Evolutionary conservation across 2,888 invertebrate genomes (phyloP).

Genomic region (Leptogaster cylindrica): DNA sequence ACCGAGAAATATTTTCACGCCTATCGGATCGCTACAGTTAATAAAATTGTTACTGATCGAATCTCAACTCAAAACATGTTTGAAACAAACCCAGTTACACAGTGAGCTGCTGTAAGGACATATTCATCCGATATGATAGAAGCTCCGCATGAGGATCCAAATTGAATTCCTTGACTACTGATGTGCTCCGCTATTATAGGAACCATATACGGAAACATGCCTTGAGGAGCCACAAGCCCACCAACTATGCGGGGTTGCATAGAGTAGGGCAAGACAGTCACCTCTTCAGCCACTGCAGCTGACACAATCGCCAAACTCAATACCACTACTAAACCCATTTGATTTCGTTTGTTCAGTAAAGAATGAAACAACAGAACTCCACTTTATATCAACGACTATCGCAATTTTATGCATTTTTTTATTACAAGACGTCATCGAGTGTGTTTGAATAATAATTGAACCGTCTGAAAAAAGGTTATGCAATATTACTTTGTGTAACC

Average conservation of each 20-base stretch:
- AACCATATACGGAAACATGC: not conserved
- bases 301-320: not conserved
- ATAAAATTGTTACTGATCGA: too few species aligned
- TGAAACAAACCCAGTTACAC: not conserved
- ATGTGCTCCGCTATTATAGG: not conserved
- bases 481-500: too few species aligned
- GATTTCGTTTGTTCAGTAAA: not conserved
- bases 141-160: not conserved
- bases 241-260: conserved; percentile 3
- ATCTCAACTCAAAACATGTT: too few species aligned
- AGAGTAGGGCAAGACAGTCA: not conserved
- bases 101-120: not conserved
- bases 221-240: not conserved
- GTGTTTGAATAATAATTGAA: too few species aligned
- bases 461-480: too few species aligned
- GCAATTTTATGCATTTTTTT: too few species aligned
- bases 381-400: too few species aligned
- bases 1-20: too few species aligned
- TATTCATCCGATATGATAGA: conserved; percentile 6
- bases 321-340: not conserved
- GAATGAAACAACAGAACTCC: not conserved
- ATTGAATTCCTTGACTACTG: not conserved
- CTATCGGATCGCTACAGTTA: too few species aligned
- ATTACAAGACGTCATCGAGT: too few species aligned
- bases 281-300: not conserved